Percentiles rank a stretch among this genome's conserved stretches.
Conservation (phyloP, 1,140 invertebrate genomes). For the Theocolax elegans region DNA sequence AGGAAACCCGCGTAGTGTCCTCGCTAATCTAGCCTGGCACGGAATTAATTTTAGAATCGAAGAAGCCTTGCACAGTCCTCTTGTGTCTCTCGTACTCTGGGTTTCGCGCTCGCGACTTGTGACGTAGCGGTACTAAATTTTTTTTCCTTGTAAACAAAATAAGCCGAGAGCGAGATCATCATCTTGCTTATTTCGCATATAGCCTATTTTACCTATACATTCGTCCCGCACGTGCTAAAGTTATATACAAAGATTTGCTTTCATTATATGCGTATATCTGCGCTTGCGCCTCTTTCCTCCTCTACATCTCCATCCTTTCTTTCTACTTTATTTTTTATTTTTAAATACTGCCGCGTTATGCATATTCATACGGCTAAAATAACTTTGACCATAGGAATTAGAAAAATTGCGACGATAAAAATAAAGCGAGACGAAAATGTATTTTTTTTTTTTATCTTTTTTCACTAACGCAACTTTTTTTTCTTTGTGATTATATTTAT, state of each 20-base stretch:
- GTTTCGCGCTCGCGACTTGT: not conserved
- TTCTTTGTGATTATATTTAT: too few relatives aligned
- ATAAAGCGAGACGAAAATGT: too few relatives aligned
- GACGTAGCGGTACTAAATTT: not conserved
- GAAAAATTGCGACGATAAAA: not conserved
- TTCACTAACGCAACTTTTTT: too few relatives aligned
- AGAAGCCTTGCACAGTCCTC: constrained; percentile 50
- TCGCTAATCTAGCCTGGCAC: constrained; percentile 55
- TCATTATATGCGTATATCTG: not conserved
- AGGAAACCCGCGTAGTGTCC: constrained; percentile 56
- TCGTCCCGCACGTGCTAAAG: too few relatives aligned
- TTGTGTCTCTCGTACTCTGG: not conserved
- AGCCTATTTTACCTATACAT: not conserved
- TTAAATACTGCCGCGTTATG: constrained; percentile 10
- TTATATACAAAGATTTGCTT: too few relatives aligned
- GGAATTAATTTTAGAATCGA: constrained; percentile 61
- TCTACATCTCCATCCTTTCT: constrained; percentile 1
- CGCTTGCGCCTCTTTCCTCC: too few relatives aligned
- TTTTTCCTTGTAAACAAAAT: constrained; percentile 7
- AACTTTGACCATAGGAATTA: not conserved
- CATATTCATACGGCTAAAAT: constrained; percentile 19
- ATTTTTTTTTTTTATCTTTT: too few relatives aligned
- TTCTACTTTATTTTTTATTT: constrained; percentile 21
- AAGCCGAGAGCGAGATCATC: not conserved
- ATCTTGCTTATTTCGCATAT: not conserved